Conservation (phyloP, 2,113 vertebrate species). For the Labeo rohita region DNA sequence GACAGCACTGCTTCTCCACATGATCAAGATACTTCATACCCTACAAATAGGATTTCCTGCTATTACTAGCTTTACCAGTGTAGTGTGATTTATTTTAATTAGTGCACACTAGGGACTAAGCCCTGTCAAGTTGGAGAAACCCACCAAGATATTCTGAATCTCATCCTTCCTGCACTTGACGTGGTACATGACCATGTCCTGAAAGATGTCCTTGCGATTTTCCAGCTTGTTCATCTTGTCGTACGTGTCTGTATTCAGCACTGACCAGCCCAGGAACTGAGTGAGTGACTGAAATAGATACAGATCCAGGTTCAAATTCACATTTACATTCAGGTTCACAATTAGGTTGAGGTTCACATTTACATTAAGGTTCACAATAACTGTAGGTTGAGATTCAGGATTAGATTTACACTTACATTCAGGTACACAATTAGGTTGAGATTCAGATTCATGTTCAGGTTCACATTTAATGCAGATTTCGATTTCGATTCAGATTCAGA, state of each 20-base stretch:
- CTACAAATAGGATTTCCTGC: constrained; percentile 3
- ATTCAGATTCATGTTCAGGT: background rate
- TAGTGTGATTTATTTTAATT: background rate
- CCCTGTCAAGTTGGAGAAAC: constrained; percentile 60
- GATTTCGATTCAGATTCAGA: background rate
- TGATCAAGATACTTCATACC: background rate
- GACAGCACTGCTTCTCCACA: background rate
- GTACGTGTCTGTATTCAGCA: constrained; percentile 91
- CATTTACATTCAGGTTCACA: background rate
- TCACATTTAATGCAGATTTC: background rate
- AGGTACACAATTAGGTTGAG: background rate
- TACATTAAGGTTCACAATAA: background rate
- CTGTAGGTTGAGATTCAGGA: background rate
- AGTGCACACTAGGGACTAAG: background rate
- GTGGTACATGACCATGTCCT: constrained; percentile 96
- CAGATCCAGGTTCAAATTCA: background rate
- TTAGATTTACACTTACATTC: background rate
- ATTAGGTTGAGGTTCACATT: background rate
- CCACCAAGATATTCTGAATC: constrained; percentile 90
- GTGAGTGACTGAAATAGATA: constrained; percentile 84
- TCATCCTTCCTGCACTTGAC: constrained; percentile 90
- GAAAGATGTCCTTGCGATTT: constrained; percentile 93
- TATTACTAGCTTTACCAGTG: constrained; percentile 6
- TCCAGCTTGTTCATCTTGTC: constrained; percentile 97
- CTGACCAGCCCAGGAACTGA: constrained; percentile 97